These are phyloP conservation scores for Copidosoma floridanum DNA, from an alignment of 1,140 invertebrate genomes.

Conservation along the genomic window DNA sequence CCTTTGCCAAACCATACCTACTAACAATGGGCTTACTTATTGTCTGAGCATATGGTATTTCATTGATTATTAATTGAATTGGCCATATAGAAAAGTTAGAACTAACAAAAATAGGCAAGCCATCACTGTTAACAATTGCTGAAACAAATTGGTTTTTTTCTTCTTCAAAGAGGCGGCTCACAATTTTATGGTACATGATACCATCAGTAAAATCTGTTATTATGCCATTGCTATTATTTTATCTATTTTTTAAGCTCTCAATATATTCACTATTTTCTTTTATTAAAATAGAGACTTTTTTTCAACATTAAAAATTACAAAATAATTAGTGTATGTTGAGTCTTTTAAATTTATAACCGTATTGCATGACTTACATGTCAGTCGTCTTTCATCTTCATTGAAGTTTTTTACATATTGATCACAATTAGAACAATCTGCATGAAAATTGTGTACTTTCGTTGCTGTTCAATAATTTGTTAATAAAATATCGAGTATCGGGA, in stretches of 20 bases:
- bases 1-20: constrained; percentile 26
- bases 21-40: constrained; percentile 13
- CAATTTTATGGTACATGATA: constrained; percentile 18
- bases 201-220: not conserved
- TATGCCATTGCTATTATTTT: not conserved
- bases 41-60: constrained; percentile 21
- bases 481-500: not conserved
- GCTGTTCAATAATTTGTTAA: constrained; percentile 10
- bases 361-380: not conserved
- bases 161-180: constrained; percentile 1
- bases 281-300: not conserved
- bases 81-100: not conserved
- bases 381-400: not conserved
- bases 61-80: not conserved
- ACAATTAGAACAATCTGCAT: constrained; percentile 9
- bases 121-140: constrained; percentile 27
- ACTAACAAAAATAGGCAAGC: constrained; percentile 7
- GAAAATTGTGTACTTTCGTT: constrained; percentile 1
- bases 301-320: not conserved
- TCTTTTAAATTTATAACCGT: not conserved
- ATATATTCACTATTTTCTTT: not conserved
- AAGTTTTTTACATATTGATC: not conserved
- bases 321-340: not conserved
- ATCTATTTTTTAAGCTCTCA: not conserved
- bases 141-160: constrained; percentile 13